These are phyloP conservation scores for Heliconius erato DNA, from an alignment of 2,888 invertebrate species.

Conservation along the genomic window DNA sequence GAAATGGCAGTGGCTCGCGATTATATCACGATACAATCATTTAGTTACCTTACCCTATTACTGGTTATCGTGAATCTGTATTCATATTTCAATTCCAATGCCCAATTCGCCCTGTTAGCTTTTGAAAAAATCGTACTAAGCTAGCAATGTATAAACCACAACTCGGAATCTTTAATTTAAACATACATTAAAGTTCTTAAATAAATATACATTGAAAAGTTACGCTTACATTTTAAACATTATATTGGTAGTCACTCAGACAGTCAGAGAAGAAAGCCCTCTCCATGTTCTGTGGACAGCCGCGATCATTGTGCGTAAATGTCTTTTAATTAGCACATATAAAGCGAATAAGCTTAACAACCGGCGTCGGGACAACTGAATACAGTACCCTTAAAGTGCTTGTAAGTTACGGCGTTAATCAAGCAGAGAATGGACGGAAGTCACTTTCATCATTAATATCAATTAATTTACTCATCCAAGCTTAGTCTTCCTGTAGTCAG, in stretches of 20 bases:
- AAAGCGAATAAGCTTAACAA: conserved; percentile 75
- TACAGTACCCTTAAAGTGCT: conserved; percentile 53
- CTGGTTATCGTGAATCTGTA: conserved; percentile 54
- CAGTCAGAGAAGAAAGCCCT: conserved; percentile 66
- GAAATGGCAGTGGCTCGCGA: conserved; percentile 82
- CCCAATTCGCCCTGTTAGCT: conserved; percentile 33
- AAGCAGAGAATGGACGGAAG: conserved; percentile 53
- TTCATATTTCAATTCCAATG: background rate
- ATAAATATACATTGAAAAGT: conserved; percentile 76
- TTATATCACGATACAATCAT: conserved; percentile 82
- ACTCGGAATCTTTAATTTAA: background rate
- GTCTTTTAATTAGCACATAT: conserved; percentile 83
- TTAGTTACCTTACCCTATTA: conserved; percentile 68
- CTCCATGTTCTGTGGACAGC: conserved; percentile 71
- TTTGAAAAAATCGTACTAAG: background rate
- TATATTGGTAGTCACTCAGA: conserved; percentile 78
- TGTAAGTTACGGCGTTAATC: conserved; percentile 53
- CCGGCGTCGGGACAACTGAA: conserved; percentile 68
- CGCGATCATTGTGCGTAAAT: conserved; percentile 78
- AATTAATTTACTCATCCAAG: conserved; percentile 52
- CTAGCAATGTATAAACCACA: conserved; percentile 54
- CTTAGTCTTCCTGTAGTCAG: conserved; percentile 48
- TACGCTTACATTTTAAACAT: conserved; percentile 68
- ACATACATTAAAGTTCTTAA: conserved; percentile 47
- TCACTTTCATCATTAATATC: conserved; percentile 51